Percentiles rank a stretch among this genome's conserved stretches.
Evolutionary conservation across 1,140 invertebrate genomes (phyloP).

Genomic region (Heterodera schachtii): DNA sequence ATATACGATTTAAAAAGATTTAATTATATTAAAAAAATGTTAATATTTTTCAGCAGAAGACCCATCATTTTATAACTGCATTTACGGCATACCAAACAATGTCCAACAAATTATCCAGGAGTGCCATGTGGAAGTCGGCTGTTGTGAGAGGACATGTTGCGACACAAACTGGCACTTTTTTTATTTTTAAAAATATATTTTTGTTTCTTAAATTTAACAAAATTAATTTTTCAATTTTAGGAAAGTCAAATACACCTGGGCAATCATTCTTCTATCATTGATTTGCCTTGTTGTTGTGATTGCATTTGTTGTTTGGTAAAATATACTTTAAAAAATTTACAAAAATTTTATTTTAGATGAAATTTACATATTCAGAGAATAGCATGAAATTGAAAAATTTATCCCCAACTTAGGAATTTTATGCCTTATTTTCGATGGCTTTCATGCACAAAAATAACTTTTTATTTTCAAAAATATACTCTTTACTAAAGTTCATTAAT

Average conservation of each 20-base stretch:
- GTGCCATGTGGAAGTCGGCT: slow-evolving; percentile 26
- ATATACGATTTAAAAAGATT: no score
- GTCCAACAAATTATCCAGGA: slow-evolving; percentile 26
- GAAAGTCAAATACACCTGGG: slow-evolving; percentile 9
- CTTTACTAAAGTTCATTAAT: no score
- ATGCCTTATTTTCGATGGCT: no score
- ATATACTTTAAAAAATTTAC: no score
- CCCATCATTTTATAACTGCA: slow-evolving; percentile 29
- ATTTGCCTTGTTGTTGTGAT: slow-evolving; percentile 28
- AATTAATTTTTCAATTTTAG: slow-evolving; percentile 3
- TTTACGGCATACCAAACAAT: slow-evolving; percentile 28
- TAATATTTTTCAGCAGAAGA: slow-evolving; percentile 15
- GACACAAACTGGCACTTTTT: slow-evolving; percentile 23
- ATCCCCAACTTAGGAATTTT: no score
- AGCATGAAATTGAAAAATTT: no score
- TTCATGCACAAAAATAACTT: no score
- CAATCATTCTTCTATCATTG: slow-evolving; percentile 16
- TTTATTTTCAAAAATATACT: no score
- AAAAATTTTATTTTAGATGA: no score
- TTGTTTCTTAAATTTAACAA: neutral
- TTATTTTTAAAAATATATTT: slow-evolving; percentile 8
- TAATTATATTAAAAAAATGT: neutral
- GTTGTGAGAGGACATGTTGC: slow-evolving; percentile 26
- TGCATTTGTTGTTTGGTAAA: slow-evolving; percentile 15
- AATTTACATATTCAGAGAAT: no score